phyloP scores from a whole-genome alignment of 1,140 invertebrate genomes.

The Tetramorium parvispinum region DNA sequence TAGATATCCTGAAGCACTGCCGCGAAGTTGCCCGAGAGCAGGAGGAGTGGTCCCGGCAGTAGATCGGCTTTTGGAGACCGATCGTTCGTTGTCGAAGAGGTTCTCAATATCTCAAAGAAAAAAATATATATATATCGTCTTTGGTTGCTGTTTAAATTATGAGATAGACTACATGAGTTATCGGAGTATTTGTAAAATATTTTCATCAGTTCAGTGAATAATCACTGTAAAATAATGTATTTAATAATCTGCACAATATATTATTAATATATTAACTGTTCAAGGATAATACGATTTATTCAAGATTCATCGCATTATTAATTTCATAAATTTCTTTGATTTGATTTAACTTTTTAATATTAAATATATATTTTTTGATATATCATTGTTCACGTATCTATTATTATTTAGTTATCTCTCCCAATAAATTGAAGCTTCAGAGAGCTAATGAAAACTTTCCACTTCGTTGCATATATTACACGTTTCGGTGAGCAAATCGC shows the following conservation, averaged over 20 bases:
- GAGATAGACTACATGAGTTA: background rate
- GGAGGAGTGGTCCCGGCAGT: conserved; percentile 30
- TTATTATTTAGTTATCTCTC: conserved; percentile 7
- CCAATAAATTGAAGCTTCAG: conserved; percentile 30
- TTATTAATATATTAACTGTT: background rate
- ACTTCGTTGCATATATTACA: conserved; percentile 35
- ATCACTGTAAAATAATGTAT: background rate
- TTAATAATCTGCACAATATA: background rate
- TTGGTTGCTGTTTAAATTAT: background rate
- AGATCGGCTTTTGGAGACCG: conserved; percentile 65
- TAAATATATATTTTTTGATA: background rate
- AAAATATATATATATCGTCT: background rate
- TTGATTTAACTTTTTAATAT: background rate
- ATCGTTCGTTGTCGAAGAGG: conserved; percentile 65
- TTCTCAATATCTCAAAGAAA: conserved; percentile 42
- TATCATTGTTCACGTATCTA: background rate
- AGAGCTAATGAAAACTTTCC: conserved; percentile 31
- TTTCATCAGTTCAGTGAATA: background rate
- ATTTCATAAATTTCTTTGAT: background rate
- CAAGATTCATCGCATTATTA: background rate
- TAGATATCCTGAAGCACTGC: conserved; percentile 66
- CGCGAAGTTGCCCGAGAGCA: conserved; percentile 58
- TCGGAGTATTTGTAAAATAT: background rate
- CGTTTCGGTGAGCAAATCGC: conserved; percentile 42
- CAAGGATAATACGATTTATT: background rate